Evolutionary conservation across 2,888 invertebrate species (phyloP), one percentile per base, ranked within the genome.

Genomic region (Cacoxenus indagator): DNA sequence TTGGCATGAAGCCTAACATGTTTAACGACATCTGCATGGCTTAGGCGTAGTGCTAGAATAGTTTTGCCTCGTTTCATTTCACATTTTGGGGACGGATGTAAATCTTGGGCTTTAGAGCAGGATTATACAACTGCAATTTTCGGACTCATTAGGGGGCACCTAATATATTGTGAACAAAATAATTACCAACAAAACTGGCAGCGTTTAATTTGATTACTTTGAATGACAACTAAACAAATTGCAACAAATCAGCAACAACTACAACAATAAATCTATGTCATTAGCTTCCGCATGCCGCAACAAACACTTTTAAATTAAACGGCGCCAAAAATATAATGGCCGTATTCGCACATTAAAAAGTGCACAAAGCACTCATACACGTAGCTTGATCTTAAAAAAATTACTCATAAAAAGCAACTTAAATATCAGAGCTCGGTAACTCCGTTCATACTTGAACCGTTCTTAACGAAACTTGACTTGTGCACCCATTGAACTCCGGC

Each of bases 251-350:
- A 51, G 19, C 51, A 51, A 22, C 22, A 51, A 51, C 51, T 51
- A 22, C 4, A 51, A 17, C 22, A 22, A 51, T 14, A 62, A 45
- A 62, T 22, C 9, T 45, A 24, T 45, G 4, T 19, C 29, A 22
- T n/a, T 11, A 17, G 27, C 31, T 51, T 64, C 64, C 61, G 64
- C 64, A 51, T 64, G 29, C 27, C 46, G 17, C 48, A 64, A 61
- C 37, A 37, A 6, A 55, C 14, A 55, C 27, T 14, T 27, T n/a
- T 14, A 27, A 26, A 55, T 26, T 55, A 55, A 27, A 14, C 24
- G 24, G 55, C 24, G 14, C 46, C 29, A 48, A 14, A 29, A 14
- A 64, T n/a, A 48, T 5, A 27, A 48, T 24, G 26, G 19, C 26
- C 17, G 26, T 59, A 37, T 59, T 55, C 29, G 31, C 59, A 59